phyloP scores from a whole-genome alignment of 2,113 vertebrate species.

The Gasterosteus aculeatus region DNA sequence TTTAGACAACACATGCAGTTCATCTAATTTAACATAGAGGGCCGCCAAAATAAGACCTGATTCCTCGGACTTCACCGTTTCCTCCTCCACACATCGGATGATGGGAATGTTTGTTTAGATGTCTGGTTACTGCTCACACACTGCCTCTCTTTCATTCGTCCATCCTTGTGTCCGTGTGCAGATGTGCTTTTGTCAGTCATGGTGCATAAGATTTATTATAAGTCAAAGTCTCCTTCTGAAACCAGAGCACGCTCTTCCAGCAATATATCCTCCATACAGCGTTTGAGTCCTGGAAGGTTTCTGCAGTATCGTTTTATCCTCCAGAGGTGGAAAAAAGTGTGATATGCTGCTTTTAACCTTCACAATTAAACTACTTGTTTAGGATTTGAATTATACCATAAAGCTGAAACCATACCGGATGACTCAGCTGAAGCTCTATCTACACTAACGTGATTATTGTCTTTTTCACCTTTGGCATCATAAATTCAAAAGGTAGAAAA shows the following conservation, averaged over 20 bases:
- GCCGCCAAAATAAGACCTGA: not conserved
- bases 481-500: not conserved
- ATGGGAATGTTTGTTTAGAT: not conserved
- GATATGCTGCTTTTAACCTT: not conserved
- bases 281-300: not conserved
- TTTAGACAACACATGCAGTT: not conserved
- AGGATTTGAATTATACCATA: not conserved
- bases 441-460: not conserved
- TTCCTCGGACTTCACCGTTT: not conserved
- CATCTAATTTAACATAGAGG: not conserved
- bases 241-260: not conserved
- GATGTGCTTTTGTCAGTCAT: slow-evolving; percentile 45
- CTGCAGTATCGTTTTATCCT: not conserved
- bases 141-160: slow-evolving; percentile 55
- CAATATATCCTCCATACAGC: not conserved
- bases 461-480: not conserved
- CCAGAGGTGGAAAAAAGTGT: not conserved
- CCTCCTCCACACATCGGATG: not conserved
- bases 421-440: not conserved
- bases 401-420: not conserved
- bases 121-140: slow-evolving; percentile 27
- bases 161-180: slow-evolving; percentile 30
- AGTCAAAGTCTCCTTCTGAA: not conserved
- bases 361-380: not conserved
- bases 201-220: not conserved